Percentiles rank a stretch among this genome's conserved stretches.
Conservation (phyloP, 2,113 vertebrate species). For the Phoenicopterus ruber region DNA sequence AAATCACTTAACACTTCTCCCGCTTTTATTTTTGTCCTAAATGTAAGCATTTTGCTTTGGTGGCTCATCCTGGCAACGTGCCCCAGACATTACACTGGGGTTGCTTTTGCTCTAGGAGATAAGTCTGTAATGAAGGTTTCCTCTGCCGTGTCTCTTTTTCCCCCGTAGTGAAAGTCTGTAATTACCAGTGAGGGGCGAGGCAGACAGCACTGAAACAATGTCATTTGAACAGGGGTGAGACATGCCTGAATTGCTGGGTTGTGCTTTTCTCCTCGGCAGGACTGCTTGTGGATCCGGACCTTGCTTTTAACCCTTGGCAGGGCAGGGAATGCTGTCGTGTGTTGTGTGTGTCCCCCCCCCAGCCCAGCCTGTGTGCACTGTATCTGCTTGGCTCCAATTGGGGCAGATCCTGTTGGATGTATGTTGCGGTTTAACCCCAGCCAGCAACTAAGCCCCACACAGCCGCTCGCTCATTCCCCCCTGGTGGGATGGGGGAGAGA, state of each 20-base stretch:
- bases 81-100: conserved; percentile 59
- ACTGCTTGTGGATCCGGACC: conserved; percentile 41
- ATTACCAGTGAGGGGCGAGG: conserved; percentile 75
- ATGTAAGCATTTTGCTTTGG: conserved; percentile 17
- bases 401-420: not conserved
- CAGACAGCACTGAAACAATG: conserved; percentile 74
- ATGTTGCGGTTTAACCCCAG: no score
- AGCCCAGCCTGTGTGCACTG: not conserved
- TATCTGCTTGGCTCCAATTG: not conserved
- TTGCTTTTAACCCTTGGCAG: conserved; percentile 62
- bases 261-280: conserved; percentile 58
- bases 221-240: conserved; percentile 78
- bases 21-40: conserved; percentile 48
- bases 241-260: conserved; percentile 75
- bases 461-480: no score
- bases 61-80: conserved; percentile 1
- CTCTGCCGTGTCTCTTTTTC: conserved; percentile 51
- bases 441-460: no score
- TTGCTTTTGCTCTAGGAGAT: conserved; percentile 58
- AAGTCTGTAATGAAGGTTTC: conserved; percentile 76
- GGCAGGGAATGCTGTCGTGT: not conserved
- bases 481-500: no score
- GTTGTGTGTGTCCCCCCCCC: not conserved
- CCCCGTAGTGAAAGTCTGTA: conserved; percentile 73
- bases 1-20: conserved; percentile 55